Percentiles rank a stretch among this genome's conserved stretches.
These are phyloP conservation scores for Glomeris marginata DNA, from an alignment of 2,888 invertebrate species.

Conservation along the genomic window DNA sequence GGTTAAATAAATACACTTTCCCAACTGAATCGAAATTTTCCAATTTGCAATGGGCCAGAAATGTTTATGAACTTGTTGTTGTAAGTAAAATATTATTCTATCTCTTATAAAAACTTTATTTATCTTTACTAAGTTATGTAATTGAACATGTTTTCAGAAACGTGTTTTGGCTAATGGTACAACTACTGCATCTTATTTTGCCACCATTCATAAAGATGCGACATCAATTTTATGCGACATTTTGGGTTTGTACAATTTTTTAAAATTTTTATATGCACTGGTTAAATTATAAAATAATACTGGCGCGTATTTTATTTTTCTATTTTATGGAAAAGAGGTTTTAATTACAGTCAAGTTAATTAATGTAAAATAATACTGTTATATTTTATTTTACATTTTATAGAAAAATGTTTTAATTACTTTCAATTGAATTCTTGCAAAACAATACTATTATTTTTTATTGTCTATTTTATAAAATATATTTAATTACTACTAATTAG, in stretches of 20 bases:
- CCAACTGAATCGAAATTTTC: slow-evolving; percentile 58
- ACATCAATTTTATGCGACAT: slow-evolving; percentile 53
- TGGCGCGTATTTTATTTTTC: too few relatives aligned
- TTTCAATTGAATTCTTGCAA: too few relatives aligned
- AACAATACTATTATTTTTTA: too few relatives aligned
- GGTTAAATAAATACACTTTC: slow-evolving; percentile 73
- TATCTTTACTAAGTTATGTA: not conserved
- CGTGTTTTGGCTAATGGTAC: slow-evolving; percentile 61
- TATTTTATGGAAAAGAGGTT: too few relatives aligned
- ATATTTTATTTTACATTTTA: too few relatives aligned
- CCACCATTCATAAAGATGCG: slow-evolving; percentile 55
- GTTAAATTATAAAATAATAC: too few relatives aligned
- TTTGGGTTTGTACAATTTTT: slow-evolving; percentile 25
- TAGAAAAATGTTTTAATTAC: too few relatives aligned
- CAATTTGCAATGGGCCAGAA: slow-evolving; percentile 49
- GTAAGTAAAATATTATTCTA: too few relatives aligned
- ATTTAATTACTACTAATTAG: too few relatives aligned
- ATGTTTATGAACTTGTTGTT: slow-evolving; percentile 60
- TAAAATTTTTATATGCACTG: not conserved
- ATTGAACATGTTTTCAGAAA: slow-evolving; percentile 36
- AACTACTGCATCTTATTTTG: slow-evolving; percentile 79
- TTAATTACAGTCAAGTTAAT: too few relatives aligned
- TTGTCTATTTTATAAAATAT: too few relatives aligned
- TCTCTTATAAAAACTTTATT: not conserved
- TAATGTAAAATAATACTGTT: too few relatives aligned